Evolutionary conservation across 2,888 invertebrate species (phyloP).

Genomic region (Celastrina argiolus): DNA sequence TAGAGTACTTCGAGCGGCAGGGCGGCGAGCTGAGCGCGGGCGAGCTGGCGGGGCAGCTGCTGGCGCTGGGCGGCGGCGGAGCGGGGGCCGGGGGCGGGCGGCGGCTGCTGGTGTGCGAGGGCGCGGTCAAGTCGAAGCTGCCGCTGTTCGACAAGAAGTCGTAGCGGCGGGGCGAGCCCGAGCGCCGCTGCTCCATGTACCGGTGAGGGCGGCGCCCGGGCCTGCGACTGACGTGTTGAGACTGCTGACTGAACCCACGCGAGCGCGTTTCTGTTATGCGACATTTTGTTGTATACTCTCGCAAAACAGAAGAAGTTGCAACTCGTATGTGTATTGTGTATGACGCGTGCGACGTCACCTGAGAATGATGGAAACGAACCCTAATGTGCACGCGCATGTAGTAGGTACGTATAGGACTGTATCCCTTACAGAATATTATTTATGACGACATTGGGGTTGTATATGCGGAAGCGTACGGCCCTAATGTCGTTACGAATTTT

Average conservation of each 20-base stretch:
- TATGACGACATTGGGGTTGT: not conserved
- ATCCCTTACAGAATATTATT: not conserved
- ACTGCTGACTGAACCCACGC: too few species aligned
- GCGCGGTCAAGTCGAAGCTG: conserved; percentile 90
- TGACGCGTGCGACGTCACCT: too few species aligned
- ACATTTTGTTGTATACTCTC: too few species aligned
- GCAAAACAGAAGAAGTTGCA: too few species aligned
- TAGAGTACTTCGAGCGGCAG: conserved; percentile 92
- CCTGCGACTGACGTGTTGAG: too few species aligned
- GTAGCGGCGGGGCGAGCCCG: conserved; percentile 42
- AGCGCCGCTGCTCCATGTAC: conserved; percentile 27
- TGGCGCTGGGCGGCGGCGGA: conserved; percentile 42
- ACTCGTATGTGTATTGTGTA: too few species aligned
- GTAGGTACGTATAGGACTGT: not conserved
- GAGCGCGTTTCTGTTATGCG: too few species aligned
- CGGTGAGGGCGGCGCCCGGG: conserved; percentile 22
- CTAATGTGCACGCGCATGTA: too few species aligned
- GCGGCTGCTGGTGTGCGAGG: conserved; percentile 88
- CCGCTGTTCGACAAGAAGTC: conserved; percentile 86
- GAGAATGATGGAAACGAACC: too few species aligned
- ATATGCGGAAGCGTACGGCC: not conserved
- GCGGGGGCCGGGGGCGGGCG: conserved; percentile 75
- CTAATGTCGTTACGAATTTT: not conserved
- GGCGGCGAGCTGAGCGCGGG: conserved; percentile 77
- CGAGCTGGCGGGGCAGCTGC: conserved; percentile 40